Percentiles rank a stretch among this genome's conserved stretches.
Evolutionary conservation across 2,113 vertebrate genomes (phyloP).

Genomic region (Takifugu flavidus): DNA sequence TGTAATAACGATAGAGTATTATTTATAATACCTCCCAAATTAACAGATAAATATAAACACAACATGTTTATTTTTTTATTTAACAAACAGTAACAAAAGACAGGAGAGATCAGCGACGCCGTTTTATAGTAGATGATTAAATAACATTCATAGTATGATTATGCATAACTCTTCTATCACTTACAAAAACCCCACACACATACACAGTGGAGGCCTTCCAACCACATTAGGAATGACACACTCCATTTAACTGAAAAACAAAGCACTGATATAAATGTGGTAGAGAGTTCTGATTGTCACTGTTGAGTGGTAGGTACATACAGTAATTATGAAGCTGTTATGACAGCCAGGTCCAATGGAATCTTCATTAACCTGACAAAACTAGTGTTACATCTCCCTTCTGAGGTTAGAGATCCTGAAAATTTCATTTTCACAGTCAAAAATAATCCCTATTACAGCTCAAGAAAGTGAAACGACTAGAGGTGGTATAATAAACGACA

Average conservation of each 20-base stretch:
- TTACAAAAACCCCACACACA: constrained; percentile 4
- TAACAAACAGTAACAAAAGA: constrained; percentile 71
- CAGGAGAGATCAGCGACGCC: constrained; percentile 55
- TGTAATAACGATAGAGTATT: no score
- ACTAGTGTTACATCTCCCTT: constrained; percentile 22
- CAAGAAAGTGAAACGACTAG: constrained; percentile 15
- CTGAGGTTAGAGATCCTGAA: constrained; percentile 48
- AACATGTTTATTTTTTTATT: constrained; percentile 58
- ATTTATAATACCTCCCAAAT: not conserved
- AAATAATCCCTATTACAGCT: constrained; percentile 17
- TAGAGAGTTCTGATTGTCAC: constrained; percentile 67
- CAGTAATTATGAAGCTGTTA: constrained; percentile 57
- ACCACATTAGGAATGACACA: constrained; percentile 36
- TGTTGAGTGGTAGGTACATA: constrained; percentile 41
- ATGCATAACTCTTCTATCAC: constrained; percentile 8
- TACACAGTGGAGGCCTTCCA: constrained; percentile 11
- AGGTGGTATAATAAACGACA: constrained; percentile 9
- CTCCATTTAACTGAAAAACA: constrained; percentile 44
- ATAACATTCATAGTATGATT: constrained; percentile 59
- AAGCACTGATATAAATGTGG: constrained; percentile 36
- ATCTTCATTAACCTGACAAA: constrained; percentile 45
- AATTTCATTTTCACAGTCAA: constrained; percentile 29
- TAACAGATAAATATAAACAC: constrained; percentile 25
- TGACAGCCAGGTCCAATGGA: constrained; percentile 58
- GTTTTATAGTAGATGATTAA: constrained; percentile 37